Evolutionary conservation across 2,888 invertebrate genomes (phyloP).

Genomic region (Tortrix viridana): DNA sequence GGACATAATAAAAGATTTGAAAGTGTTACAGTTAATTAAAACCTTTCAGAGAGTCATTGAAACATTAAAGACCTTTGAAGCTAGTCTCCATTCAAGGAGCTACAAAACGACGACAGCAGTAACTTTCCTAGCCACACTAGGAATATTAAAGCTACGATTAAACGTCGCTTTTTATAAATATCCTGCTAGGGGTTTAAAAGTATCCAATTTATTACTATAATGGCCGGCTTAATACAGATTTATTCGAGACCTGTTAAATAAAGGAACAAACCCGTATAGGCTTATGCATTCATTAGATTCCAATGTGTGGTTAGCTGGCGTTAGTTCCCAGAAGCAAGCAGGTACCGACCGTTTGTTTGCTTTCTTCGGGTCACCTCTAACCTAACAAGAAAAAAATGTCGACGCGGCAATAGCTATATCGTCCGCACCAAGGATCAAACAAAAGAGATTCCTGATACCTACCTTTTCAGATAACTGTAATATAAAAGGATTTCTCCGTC

Average conservation of each 20-base stretch:
- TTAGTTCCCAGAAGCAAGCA: constrained; percentile 58
- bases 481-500: constrained; percentile 33
- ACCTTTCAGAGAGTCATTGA: constrained; percentile 5
- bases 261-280: constrained; percentile 29
- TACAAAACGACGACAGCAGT: constrained; percentile 5
- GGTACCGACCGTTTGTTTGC: constrained; percentile 51
- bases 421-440: constrained; percentile 17
- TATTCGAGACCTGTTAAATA: constrained; percentile 27
- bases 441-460: constrained; percentile 30
- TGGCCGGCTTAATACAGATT: constrained; percentile 14
- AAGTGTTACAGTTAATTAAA: constrained; percentile 18
- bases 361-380: constrained; percentile 38
- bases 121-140: background rate
- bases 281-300: constrained; percentile 36
- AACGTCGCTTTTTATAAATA: constrained; percentile 9
- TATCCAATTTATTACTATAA: constrained; percentile 13
- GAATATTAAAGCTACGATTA: constrained; percentile 20
- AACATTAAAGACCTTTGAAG: constrained; percentile 28
- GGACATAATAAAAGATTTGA: background rate
- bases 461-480: constrained; percentile 32
- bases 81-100: constrained; percentile 21
- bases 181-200: constrained; percentile 4
- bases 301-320: constrained; percentile 41
- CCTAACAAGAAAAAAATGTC: constrained; percentile 10
- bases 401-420: constrained; percentile 12